Evolutionary conservation across 2,888 invertebrate species (phyloP), one percentile per base, ranked within the genome.

Genomic region (Pollenia griseotomentosa): DNA sequence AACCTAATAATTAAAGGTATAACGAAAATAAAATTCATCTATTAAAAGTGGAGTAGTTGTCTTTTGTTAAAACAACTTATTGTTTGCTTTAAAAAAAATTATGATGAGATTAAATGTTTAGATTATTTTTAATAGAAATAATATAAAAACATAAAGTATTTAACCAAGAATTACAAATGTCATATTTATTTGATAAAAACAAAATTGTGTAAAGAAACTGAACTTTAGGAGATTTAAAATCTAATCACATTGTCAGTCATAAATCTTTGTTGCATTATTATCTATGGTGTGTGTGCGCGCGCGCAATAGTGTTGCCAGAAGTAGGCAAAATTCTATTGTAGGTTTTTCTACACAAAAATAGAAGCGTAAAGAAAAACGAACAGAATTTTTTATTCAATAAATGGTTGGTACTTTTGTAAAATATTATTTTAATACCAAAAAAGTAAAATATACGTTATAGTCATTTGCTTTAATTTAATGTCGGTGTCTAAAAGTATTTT

Each of bases 261-360:
- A 19, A 44, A 44, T 63, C 42, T 63, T 63, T 63, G 14, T 44
- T 16, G 42, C 16, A 44, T 63, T 63, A 61, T 40, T 14, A 61
- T 33, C 3, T 33, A 6, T 14, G 23, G 2, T 59, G 8, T 33
- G 12, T 33, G 11, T 59, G 2, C 5, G 23, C 2, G 33, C 11
- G 33, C 11, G 2, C 16, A 40, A 14, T 0, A 33, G 33, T 33
- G 6, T 33, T 33, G 33, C 4, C 33, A 33, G 33, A 33, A 33
- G 33, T 6, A 33, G 33, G 33, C 4, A 33, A 33, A 33, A 33
- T 23, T 33, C 33, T 6, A 5, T 6, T 33, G 33, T 33, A 33
- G 33, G 33, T 33, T 33, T 33, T 33, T 33, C 0, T 33, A 33
- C 23, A 23, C 23, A 23, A 23, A 23, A 19, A 19, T 19, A 19